Conservation (phyloP, 1,140 invertebrate genomes). For the Penaeus indicus region DNA sequence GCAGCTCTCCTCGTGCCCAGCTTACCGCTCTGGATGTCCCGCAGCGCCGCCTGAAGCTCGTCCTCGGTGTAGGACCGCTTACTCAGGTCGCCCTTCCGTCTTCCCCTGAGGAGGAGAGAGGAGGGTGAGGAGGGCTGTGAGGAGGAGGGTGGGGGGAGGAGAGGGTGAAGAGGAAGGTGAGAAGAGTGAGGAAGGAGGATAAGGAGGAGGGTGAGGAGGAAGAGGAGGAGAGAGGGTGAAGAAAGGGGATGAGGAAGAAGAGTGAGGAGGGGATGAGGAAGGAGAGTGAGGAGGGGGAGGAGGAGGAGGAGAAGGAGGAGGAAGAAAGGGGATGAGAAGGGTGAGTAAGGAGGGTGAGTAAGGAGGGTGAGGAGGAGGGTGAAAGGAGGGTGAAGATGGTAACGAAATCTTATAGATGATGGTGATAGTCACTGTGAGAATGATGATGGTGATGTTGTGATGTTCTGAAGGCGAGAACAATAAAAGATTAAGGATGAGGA, state of each 20-base stretch:
- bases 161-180: not conserved
- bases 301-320: not conserved
- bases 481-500: not conserved
- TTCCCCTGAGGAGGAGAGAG: slow-evolving; percentile 42
- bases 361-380: not conserved
- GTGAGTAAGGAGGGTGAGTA: not conserved
- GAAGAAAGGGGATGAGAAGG: not conserved
- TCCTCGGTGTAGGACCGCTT: slow-evolving; percentile 89
- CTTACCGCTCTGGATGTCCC: slow-evolving; percentile 92
- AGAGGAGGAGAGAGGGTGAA: not conserved
- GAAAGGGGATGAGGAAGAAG: slow-evolving; percentile 21
- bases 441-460: not conserved
- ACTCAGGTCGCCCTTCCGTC: slow-evolving; percentile 63
- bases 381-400: not conserved
- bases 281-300: not conserved
- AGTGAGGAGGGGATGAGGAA: not conserved
- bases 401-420: not conserved
- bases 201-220: not conserved
- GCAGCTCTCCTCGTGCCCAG: slow-evolving; percentile 92
- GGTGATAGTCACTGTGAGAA: not conserved
- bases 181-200: not conserved
- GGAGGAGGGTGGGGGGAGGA: not conserved
- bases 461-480: no score
- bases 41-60: slow-evolving; percentile 88
- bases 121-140: not conserved